A percentile compares a stretch with the other conserved stretches of the same genome.
phyloP scores from a whole-genome alignment of 2,797 vertebrate species.

The Brachymystax lenok region DNA sequence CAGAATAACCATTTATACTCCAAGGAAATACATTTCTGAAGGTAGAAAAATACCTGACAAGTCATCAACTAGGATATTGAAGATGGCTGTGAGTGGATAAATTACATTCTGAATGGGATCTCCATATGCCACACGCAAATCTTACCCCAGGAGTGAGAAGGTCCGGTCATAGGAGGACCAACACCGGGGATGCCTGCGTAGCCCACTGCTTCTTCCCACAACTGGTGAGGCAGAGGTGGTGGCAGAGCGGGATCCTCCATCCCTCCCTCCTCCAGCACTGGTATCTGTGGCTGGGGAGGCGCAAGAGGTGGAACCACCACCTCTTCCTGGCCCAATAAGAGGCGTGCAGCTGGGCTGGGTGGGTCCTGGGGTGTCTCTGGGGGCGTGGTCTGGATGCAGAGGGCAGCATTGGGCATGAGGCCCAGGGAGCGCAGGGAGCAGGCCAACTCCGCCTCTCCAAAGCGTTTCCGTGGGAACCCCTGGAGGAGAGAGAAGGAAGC shows the following conservation, averaged over 20 bases:
- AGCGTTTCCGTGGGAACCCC: conserved; percentile 79
- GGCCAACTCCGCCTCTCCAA: conserved; percentile 74
- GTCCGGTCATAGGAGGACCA: conserved; percentile 50
- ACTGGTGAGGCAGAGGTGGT: conserved; percentile 57
- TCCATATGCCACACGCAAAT: neutral
- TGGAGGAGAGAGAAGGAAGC: conserved; percentile 77
- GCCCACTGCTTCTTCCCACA: conserved; percentile 74
- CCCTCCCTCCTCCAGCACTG: conserved; percentile 33
- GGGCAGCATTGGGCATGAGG: conserved; percentile 79
- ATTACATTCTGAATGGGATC: neutral
- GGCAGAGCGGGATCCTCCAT: conserved; percentile 44
- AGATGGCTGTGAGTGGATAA: neutral
- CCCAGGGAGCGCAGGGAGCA: conserved; percentile 76
- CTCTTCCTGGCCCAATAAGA: conserved; percentile 11
- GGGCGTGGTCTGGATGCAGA: conserved; percentile 78
- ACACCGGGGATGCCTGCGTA: conserved; percentile 72
- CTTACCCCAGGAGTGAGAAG: conserved; percentile 78
- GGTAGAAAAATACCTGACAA: neutral
- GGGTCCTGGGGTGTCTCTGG: conserved; percentile 67
- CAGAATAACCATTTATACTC: neutral
- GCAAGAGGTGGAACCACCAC: conserved; percentile 6
- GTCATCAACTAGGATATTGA: neutral
- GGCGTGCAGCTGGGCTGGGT: conserved; percentile 43
- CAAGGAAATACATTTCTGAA: neutral
- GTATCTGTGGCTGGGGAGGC: conserved; percentile 28